phyloP scores from a whole-genome alignment of 2,797 vertebrate species.

The Meriones psammophilus region DNA sequence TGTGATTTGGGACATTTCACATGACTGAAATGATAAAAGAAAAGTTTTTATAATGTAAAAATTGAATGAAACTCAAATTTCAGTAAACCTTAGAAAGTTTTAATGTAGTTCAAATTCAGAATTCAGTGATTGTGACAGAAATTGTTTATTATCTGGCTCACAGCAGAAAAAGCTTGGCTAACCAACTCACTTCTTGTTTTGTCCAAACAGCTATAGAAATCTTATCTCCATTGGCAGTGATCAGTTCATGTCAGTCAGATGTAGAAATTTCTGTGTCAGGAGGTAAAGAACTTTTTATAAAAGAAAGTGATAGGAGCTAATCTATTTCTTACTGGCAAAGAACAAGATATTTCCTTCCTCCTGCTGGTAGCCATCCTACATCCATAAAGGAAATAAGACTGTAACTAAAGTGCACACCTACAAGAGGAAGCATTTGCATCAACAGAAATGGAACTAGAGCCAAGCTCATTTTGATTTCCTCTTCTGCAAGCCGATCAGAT shows the following conservation, averaged over 20 bases:
- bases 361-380: background rate
- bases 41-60: conserved; percentile 19
- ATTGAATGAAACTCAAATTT: conserved; percentile 57
- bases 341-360: conserved; percentile 28
- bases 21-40: conserved; percentile 47
- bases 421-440: background rate
- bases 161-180: conserved; percentile 8
- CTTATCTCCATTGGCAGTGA: background rate
- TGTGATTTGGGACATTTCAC: conserved; percentile 38
- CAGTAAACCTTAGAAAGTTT: conserved; percentile 9
- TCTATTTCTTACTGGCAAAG: background rate
- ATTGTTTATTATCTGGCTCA: conserved; percentile 7
- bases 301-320: conserved; percentile 26
- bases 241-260: background rate
- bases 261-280: background rate
- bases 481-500: conserved; percentile 4
- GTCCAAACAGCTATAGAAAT: background rate
- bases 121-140: conserved; percentile 1
- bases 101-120: background rate
- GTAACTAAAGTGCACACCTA: background rate
- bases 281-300: conserved; percentile 19
- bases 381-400: conserved; percentile 16
- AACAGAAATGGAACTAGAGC: conserved; percentile 13
- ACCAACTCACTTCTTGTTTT: background rate
- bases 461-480: background rate